Conservation (phyloP, 1,140 invertebrate species). For the Globodera rostochiensis region DNA sequence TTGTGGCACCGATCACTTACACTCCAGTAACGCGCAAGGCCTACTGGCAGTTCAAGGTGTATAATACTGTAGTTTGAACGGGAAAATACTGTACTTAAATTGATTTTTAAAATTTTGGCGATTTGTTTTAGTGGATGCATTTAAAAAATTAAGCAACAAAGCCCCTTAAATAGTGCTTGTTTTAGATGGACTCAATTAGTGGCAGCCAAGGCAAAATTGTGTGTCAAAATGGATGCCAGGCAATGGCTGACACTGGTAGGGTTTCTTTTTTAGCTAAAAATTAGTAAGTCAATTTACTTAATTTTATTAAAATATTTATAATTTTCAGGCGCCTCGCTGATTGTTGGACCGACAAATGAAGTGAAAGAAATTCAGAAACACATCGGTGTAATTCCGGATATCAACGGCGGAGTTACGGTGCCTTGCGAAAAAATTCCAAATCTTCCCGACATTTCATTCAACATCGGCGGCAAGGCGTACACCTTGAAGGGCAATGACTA, state of each 20-base stretch:
- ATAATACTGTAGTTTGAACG: slow-evolving; percentile 29
- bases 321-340: slow-evolving; percentile 77
- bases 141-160: no score
- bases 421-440: slow-evolving; percentile 68
- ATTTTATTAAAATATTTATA: neutral
- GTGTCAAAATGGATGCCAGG: slow-evolving; percentile 62
- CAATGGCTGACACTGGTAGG: slow-evolving; percentile 91
- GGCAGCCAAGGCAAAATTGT: slow-evolving; percentile 40
- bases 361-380: slow-evolving; percentile 78
- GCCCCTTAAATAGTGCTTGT: no score
- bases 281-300: neutral
- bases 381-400: slow-evolving; percentile 70
- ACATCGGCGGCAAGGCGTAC: slow-evolving; percentile 79
- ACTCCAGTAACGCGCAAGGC: slow-evolving; percentile 81
- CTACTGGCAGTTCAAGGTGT: slow-evolving; percentile 97
- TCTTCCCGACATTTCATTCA: slow-evolving; percentile 81
- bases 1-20: slow-evolving; percentile 87
- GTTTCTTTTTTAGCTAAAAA: no score
- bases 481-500: slow-evolving; percentile 66
- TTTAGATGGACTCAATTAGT: slow-evolving; percentile 14
- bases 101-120: no score
- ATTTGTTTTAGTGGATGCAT: neutral
- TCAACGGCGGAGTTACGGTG: slow-evolving; percentile 65
- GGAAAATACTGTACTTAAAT: neutral
- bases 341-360: slow-evolving; percentile 88